Evolutionary conservation across 35 echinoderm and acorn worm genomes (phyloP).

Genomic region (Diadema setosum): DNA sequence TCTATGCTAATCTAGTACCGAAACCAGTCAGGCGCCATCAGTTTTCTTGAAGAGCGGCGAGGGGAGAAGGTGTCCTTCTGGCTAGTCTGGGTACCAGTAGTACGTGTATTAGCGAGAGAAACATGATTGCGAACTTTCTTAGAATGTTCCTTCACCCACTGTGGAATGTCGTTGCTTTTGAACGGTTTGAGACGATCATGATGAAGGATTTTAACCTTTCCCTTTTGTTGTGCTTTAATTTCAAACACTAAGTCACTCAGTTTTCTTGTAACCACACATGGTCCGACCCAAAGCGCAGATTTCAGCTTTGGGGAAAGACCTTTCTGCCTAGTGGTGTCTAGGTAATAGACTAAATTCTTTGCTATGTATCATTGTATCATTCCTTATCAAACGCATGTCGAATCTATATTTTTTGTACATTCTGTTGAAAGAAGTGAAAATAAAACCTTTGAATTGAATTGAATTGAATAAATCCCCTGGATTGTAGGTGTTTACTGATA

Average conservation of each 20-base stretch:
- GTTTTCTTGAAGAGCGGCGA: too few relatives aligned
- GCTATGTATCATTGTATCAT: not conserved
- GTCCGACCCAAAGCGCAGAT: not conserved
- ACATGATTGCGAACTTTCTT: not conserved
- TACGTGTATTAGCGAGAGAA: not conserved
- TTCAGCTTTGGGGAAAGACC: not conserved
- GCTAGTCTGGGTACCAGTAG: not conserved
- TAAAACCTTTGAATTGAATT: too few relatives aligned
- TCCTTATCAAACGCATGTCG: too few relatives aligned
- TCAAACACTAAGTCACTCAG: constrained; percentile 25
- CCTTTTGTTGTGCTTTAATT: not conserved
- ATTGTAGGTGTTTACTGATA: not conserved
- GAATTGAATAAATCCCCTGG: not conserved
- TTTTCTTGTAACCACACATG: not conserved
- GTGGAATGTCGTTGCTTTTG: not conserved
- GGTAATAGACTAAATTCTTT: not conserved
- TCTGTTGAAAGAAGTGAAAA: too few relatives aligned
- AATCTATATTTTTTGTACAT: too few relatives aligned
- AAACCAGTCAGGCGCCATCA: too few relatives aligned
- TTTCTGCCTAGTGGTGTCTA: not conserved
- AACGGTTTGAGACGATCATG: constrained; percentile 18
- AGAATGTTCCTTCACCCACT: not conserved
- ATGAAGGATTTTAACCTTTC: constrained; percentile 6
- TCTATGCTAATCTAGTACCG: too few relatives aligned
- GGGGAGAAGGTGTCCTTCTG: not conserved